phyloP scores from a whole-genome alignment of 2,797 vertebrate species.

The Eptatretus atami region DNA sequence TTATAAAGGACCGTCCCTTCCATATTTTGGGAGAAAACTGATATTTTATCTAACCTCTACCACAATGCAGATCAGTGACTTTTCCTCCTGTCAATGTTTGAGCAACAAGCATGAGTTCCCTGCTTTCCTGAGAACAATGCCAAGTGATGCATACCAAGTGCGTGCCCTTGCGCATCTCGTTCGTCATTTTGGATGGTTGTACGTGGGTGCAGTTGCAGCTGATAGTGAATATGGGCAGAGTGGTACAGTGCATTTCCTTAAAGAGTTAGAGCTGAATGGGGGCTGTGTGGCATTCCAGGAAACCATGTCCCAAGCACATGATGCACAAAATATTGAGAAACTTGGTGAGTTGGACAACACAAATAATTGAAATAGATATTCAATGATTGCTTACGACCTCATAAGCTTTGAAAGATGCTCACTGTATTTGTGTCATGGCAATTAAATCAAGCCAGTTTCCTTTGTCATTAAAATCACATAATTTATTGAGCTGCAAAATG shows the following conservation, averaged over 20 bases:
- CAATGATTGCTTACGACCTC: too few species aligned
- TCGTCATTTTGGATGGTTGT: neutral
- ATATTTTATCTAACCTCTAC: too few species aligned
- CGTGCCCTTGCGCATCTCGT: neutral
- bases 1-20: too few species aligned
- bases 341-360: too few species aligned
- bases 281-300: constrained; percentile 1
- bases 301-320: neutral
- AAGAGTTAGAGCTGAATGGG: neutral
- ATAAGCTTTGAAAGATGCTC: too few species aligned
- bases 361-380: too few species aligned
- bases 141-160: constrained; percentile 6
- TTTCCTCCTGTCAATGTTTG: constrained; percentile 4
- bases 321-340: too few species aligned
- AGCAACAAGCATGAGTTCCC: constrained; percentile 4
- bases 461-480: too few species aligned
- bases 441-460: too few species aligned
- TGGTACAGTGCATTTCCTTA: neutral
- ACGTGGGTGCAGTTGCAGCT: constrained; percentile 1
- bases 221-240: constrained; percentile 5
- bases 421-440: too few species aligned
- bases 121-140: constrained; percentile 4
- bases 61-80: constrained; percentile 4
- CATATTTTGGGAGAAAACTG: too few species aligned
- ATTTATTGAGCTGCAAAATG: too few species aligned